Evolutionary conservation across 2,113 vertebrate genomes (phyloP).

Genomic region (Plecotus auritus): DNA sequence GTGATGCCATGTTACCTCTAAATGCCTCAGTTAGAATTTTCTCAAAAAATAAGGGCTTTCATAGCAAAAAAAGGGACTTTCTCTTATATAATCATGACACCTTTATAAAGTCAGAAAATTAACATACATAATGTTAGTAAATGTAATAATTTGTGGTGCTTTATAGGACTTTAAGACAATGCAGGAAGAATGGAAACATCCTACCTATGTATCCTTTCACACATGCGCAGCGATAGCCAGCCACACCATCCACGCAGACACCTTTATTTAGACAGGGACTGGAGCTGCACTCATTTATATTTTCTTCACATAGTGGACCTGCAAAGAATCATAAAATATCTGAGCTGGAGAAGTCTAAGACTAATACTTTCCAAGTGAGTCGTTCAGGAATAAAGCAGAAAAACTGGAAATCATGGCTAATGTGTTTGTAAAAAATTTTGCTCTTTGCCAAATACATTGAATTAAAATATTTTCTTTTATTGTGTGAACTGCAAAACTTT

Average conservation of each 20-base stretch:
- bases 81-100: not conserved
- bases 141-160: not conserved
- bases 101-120: not conserved
- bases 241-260: slow-evolving; percentile 88
- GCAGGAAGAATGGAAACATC: not conserved
- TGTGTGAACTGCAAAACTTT: not conserved
- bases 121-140: not conserved
- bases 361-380: not conserved
- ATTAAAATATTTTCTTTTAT: not conserved
- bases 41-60: not conserved
- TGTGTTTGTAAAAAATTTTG: not conserved
- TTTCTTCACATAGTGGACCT: slow-evolving; percentile 91
- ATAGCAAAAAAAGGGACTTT: not conserved
- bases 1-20: not conserved
- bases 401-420: not conserved
- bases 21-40: not conserved
- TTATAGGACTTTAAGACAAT: not conserved
- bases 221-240: slow-evolving; percentile 89
- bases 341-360: not conserved
- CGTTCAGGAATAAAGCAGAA: not conserved
- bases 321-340: slow-evolving; percentile 47
- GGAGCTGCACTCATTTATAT: slow-evolving; percentile 93
- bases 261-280: slow-evolving; percentile 92
- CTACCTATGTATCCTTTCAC: slow-evolving; percentile 89
- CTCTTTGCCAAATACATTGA: not conserved